Base-by-base conservation (phyloP, 37 sponge, comb jelly and placozoan genomes). In the Aplysina aerophoba region DNA sequence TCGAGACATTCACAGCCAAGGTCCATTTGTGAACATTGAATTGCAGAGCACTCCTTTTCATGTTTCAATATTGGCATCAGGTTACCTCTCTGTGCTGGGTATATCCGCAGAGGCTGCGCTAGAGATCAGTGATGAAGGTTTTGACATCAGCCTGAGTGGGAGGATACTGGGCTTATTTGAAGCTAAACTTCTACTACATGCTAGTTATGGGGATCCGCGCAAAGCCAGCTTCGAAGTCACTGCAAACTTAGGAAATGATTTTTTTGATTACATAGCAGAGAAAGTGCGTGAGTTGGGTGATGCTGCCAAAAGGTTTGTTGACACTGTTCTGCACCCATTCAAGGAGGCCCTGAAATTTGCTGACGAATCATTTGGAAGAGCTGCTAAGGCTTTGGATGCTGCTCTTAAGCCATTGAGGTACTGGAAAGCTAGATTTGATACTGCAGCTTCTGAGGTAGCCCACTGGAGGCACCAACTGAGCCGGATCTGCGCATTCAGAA, bases 51-150 rank as follows among this genome's bases (percentile, higher is more conserved):
- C 21, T 21, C 59, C 50, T 19, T 0, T 44, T 3, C 53, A 78
- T 24, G 73, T 71, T 15, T 41, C 19, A 0, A 80, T 80, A 6
- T 25, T 58, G 57, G 60, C 54, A 55, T 25, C 34, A 34, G 81
- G 81, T 58, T 80, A 58, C 27, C 14, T 80, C 20, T 39, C 44
- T 22, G 60, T 80, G 4, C 33, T 80, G 30, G 81, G 81, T 33
- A 58, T 80, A 13, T 59, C 59, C 0, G 28, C 57, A 0, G 81
- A 80, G 33, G 40, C 60, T 58, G 57, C 4, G 19, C 34, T 80
- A 1, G 1, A 3, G 21, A 80, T 80, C 11, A 58, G 35, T 19
- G 57, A 28, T 35, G 57, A 28, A 8, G 33, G 33, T 20, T 80
- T 28, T 58, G 40, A 28, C 34, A 22, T 80, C 30, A 22, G 24